A percentile compares a stretch with the other conserved stretches of the same genome.
Evolutionary conservation across 2,888 invertebrate species (phyloP).

Genomic region (Megaustenia siamemsis): DNA sequence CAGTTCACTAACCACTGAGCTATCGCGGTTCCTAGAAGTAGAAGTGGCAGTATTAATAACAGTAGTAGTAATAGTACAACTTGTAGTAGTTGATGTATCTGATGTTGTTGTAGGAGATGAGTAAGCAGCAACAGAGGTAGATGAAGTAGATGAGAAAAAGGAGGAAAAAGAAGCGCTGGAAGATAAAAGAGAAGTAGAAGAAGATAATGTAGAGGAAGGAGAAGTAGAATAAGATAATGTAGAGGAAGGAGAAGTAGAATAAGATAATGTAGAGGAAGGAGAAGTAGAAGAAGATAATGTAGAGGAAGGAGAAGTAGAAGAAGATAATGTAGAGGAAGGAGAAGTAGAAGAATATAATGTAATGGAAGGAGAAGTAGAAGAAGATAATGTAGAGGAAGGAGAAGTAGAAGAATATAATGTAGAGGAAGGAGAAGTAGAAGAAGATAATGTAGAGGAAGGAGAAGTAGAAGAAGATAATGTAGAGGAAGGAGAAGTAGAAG

Average conservation of each 20-base stretch:
- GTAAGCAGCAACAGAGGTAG: background rate
- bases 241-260: slow-evolving; percentile 11
- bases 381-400: background rate
- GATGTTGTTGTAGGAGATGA: no score
- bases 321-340: slow-evolving; percentile 2
- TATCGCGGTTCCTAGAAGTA: no score
- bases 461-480: background rate
- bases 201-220: slow-evolving; percentile 11
- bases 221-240: slow-evolving; percentile 24
- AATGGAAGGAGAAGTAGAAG: background rate
- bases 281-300: slow-evolving; percentile 3
- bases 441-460: slow-evolving; percentile 1
- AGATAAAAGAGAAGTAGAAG: background rate
- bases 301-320: background rate
- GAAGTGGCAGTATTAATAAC: no score
- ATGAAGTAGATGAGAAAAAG: background rate
- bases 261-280: background rate
- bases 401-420: background rate
- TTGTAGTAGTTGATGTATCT: no score
- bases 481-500: slow-evolving; percentile 14
- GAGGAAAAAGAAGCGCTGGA: background rate
- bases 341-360: background rate
- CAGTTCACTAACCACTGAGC: no score
- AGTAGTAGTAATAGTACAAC: no score
- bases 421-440: slow-evolving; percentile 15